Evolutionary conservation across 2,797 vertebrate species (phyloP).

Genomic region (Perodicticus potto): DNA sequence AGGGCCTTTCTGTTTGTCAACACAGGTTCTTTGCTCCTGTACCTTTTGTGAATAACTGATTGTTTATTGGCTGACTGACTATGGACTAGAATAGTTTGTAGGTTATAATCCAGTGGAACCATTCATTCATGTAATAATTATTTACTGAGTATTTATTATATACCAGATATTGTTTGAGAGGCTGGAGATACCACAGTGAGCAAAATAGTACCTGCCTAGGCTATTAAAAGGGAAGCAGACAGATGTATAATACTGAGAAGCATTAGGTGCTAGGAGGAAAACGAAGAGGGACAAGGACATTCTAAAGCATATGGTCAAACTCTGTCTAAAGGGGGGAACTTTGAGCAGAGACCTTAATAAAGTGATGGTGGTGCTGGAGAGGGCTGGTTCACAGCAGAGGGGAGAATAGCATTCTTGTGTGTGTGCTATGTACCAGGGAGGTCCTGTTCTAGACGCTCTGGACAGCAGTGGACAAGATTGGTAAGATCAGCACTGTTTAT

Average conservation of each 20-base stretch:
- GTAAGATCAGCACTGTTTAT: conserved; percentile 39
- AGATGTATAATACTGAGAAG: neutral
- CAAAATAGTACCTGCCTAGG: neutral
- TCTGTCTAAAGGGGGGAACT: neutral
- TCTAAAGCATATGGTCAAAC: neutral
- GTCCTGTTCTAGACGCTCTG: neutral
- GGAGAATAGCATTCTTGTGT: conserved; percentile 4
- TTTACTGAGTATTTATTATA: neutral
- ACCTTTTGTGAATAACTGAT: neutral
- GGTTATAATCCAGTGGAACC: neutral
- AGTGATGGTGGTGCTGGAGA: neutral
- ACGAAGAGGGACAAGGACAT: neutral
- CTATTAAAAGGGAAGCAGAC: neutral
- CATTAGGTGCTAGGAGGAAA: neutral
- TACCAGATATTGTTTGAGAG: conserved; percentile 34
- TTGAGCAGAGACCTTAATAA: conserved; percentile 1
- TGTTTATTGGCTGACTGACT: conserved; percentile 5
- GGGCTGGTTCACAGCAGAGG: neutral
- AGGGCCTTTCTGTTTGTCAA: neutral
- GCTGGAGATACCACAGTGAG: neutral
- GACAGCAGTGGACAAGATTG: neutral
- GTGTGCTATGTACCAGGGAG: neutral
- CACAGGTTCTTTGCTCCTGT: neutral
- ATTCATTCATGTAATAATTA: neutral
- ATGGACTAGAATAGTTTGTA: neutral